Percentiles rank a stretch among this genome's conserved stretches.
phyloP scores from a whole-genome alignment of 2,113 vertebrate genomes.

The Microtus richardsoni region DNA sequence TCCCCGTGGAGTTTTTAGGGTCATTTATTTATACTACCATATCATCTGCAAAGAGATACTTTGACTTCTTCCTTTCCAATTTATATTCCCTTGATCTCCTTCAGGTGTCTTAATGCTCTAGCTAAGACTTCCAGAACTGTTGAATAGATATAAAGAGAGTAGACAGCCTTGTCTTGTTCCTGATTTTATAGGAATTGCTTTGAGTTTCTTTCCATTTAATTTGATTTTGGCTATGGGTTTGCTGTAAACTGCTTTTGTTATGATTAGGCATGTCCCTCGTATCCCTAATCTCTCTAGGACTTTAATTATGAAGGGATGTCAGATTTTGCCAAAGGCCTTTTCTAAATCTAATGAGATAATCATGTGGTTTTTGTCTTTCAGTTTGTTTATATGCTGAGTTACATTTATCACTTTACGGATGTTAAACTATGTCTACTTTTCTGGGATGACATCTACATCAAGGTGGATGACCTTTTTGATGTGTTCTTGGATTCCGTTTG shows the following conservation, averaged over 20 bases:
- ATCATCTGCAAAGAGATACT: not conserved
- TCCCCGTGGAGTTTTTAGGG: not conserved
- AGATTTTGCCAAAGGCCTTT: not conserved
- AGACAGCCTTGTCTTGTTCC: not conserved
- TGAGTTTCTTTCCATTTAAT: not conserved
- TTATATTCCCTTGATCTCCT: not conserved
- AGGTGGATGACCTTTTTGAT: not conserved
- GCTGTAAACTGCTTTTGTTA: not conserved
- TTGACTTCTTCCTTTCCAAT: not conserved
- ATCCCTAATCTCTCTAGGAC: not conserved
- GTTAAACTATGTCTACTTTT: not conserved
- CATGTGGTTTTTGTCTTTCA: not conserved
- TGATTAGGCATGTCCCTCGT: not conserved
- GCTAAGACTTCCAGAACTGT: not conserved
- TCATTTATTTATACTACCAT: not conserved
- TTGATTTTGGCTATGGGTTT: not conserved
- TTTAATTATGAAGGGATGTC: not conserved
- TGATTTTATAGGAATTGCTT: not conserved
- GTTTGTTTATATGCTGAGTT: not conserved
- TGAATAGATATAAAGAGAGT: not conserved
- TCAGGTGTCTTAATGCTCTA: not conserved
- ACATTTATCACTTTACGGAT: not conserved
- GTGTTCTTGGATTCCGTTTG: not conserved
- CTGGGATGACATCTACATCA: not conserved
- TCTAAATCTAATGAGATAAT: not conserved